A percentile compares a stretch with the other conserved stretches of the same genome.
Evolutionary conservation across 2,888 invertebrate genomes (phyloP).

Genomic region (Eumerus sabulonum): DNA sequence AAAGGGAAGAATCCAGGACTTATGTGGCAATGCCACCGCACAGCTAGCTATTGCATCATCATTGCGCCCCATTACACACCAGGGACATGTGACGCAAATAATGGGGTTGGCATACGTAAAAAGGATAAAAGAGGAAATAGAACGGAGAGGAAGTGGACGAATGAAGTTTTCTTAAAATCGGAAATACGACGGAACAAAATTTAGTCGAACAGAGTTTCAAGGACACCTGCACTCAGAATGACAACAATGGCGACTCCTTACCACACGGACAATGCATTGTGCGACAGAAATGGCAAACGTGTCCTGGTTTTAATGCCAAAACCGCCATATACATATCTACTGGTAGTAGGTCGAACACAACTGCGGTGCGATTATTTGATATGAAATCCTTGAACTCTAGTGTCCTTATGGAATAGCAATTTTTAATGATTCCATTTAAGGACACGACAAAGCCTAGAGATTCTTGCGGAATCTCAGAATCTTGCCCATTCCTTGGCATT

Average conservation of each 20-base stretch:
- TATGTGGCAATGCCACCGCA: conserved; percentile 30
- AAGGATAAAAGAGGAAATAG: no score
- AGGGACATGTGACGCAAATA: neutral
- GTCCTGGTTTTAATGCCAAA: conserved; percentile 41
- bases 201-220: conserved; percentile 57
- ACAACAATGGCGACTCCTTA: neutral
- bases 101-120: no score
- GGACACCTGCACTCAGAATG: conserved; percentile 33
- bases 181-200: conserved; percentile 60
- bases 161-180: conserved; percentile 54
- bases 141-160: conserved; percentile 15
- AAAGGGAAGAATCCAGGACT: conserved; percentile 24
- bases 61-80: conserved; percentile 64
- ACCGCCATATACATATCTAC: conserved; percentile 7
- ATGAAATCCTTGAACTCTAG: conserved; percentile 63
- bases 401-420: conserved; percentile 58
- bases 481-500: conserved; percentile 52
- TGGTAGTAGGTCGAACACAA: neutral
- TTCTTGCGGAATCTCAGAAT: conserved; percentile 4
- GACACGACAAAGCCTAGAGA: conserved; percentile 13
- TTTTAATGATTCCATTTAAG: conserved; percentile 68
- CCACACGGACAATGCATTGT: conserved; percentile 40
- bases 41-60: conserved; percentile 41
- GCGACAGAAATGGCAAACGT: conserved; percentile 46
- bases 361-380: conserved; percentile 52